Evolutionary conservation across 2,797 vertebrate genomes (phyloP).

Genomic region (Neomorphus geoffroyi): DNA sequence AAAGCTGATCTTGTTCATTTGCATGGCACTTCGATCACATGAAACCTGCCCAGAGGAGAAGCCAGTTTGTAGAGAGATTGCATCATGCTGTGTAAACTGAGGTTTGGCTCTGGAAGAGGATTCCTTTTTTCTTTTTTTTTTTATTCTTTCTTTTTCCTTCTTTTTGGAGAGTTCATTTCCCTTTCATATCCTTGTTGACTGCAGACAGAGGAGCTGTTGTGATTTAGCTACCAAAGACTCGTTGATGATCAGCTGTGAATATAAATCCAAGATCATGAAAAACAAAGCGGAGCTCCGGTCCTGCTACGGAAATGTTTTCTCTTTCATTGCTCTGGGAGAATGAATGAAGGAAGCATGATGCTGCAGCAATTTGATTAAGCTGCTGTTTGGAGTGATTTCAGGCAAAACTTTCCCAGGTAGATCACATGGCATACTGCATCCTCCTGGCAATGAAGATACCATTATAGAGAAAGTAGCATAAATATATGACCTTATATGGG

Average conservation of each 20-base stretch:
- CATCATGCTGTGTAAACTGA: neutral
- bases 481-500: neutral
- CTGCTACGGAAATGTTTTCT: neutral
- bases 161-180: neutral
- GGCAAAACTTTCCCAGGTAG: neutral
- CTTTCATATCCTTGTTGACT: neutral
- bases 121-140: neutral
- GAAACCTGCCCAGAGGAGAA: neutral
- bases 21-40: neutral
- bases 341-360: neutral
- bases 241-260: neutral
- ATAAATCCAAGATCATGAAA: neutral
- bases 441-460: neutral
- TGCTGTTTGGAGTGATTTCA: neutral
- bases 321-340: neutral
- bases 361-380: neutral
- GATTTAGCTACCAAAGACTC: neutral
- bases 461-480: neutral
- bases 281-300: neutral
- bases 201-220: slow-evolving; percentile 17
- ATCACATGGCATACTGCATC: neutral
- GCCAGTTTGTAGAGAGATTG: neutral
- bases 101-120: neutral
- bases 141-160: neutral
- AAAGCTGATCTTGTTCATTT: neutral